A percentile compares a stretch with the other conserved stretches of the same genome.
These are phyloP conservation scores for Fopius arisanus DNA, from an alignment of 1,140 invertebrate species.

Conservation along the genomic window DNA sequence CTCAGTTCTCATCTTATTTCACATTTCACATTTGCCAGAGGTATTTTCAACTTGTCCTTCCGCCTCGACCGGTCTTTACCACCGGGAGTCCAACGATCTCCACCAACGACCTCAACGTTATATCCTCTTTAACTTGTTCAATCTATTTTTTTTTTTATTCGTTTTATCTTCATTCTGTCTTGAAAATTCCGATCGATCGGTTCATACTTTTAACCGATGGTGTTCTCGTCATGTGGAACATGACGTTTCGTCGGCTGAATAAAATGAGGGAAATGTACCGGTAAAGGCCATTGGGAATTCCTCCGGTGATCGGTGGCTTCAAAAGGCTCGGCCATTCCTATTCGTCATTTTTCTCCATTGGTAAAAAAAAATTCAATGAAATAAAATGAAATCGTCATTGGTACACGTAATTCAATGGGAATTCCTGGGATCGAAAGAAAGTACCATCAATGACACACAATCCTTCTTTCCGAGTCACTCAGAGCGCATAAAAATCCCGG, in stretches of 20 bases:
- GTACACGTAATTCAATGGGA: not conserved
- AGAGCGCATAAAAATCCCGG: not conserved
- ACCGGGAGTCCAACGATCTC: conserved; percentile 26
- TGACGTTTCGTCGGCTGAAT: conserved; percentile 17
- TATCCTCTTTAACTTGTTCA: conserved; percentile 6
- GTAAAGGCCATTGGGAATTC: not conserved
- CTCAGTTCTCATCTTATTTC: not conserved
- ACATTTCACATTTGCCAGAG: not conserved
- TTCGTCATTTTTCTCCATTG: not conserved
- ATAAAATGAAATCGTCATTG: not conserved
- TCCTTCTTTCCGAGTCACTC: conserved; percentile 16
- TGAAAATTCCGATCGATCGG: conserved; percentile 5
- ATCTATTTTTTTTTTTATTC: not conserved
- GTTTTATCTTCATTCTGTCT: conserved; percentile 3
- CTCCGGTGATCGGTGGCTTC: not conserved
- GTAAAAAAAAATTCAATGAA: not conserved
- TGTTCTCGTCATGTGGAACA: conserved; percentile 15
- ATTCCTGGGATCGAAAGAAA: not conserved
- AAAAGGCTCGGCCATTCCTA: not conserved
- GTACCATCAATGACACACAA: conserved; percentile 24
- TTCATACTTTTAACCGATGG: not conserved
- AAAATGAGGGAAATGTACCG: conserved; percentile 12
- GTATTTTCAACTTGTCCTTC: conserved; percentile 18
- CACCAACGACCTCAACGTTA: conserved; percentile 5
- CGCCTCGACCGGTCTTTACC: conserved; percentile 8